These are phyloP conservation scores for Agrotis puta DNA, from an alignment of 2,888 invertebrate genomes.

Conservation along the genomic window DNA sequence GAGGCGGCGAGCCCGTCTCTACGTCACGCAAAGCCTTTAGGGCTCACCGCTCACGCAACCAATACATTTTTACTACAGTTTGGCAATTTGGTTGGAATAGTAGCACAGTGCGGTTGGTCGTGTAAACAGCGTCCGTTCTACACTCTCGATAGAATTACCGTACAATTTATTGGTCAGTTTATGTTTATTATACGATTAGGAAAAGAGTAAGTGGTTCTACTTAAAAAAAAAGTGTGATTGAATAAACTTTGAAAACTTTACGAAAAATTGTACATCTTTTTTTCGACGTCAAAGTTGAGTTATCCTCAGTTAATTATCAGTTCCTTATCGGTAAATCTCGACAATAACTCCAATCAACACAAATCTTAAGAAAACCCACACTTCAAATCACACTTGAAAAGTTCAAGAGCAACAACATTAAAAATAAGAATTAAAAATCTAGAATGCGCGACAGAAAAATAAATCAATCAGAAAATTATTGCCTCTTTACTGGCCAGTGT, in stretches of 20 bases:
- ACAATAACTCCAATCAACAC: neutral
- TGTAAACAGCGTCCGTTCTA: slow-evolving; percentile 1
- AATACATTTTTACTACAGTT: slow-evolving; percentile 68
- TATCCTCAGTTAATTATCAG: neutral
- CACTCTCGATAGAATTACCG: neutral
- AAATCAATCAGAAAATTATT: neutral
- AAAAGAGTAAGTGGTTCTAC: neutral
- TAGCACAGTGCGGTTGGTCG: slow-evolving; percentile 23
- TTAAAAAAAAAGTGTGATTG: neutral
- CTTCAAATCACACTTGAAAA: slow-evolving; percentile 14
- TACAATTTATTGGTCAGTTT: neutral
- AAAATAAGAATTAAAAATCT: slow-evolving; percentile 22
- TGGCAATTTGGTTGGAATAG: slow-evolving; percentile 43
- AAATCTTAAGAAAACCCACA: neutral
- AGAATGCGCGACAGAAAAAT: slow-evolving; percentile 2
- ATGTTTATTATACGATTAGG: neutral
- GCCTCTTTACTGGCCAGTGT: neutral
- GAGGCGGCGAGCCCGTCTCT: slow-evolving; percentile 80
- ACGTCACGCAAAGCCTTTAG: slow-evolving; percentile 84
- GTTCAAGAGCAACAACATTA: slow-evolving; percentile 11
- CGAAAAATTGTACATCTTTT: slow-evolving; percentile 3
- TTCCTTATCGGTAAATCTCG: neutral
- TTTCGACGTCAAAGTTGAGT: neutral
- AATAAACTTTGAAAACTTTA: neutral
- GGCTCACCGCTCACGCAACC: slow-evolving; percentile 64